Percentiles rank a stretch among this genome's conserved stretches.
phyloP scores from a whole-genome alignment of 1,140 invertebrate genomes.

The Aphis gossypii region DNA sequence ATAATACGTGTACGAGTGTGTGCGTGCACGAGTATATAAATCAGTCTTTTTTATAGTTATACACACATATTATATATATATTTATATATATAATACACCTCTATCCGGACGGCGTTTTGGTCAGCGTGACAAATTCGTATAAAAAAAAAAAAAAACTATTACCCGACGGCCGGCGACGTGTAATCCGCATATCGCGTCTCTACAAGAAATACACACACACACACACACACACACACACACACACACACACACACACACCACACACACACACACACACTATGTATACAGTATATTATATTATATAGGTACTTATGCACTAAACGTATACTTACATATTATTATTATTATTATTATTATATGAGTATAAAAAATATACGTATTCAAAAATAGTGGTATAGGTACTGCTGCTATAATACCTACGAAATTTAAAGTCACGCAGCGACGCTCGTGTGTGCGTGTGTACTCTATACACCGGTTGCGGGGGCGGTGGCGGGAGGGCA shows the following conservation, averaged over 20 bases:
- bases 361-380: neutral
- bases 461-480: too few species aligned
- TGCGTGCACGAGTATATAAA: neutral
- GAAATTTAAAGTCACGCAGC: neutral
- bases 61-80: neutral
- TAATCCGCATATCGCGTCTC: neutral
- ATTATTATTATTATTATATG: neutral
- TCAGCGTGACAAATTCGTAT: neutral
- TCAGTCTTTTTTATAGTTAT: conserved; percentile 1
- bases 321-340: neutral
- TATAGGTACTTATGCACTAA: neutral
- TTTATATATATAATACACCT: too few species aligned
- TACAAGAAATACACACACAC: neutral
- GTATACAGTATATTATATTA: too few species aligned
- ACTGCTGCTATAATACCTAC: neutral
- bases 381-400: neutral
- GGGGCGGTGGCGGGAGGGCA: too few species aligned
- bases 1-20: neutral
- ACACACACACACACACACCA: neutral
- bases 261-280: neutral
- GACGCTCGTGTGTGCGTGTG: neutral
- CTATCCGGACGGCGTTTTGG: neutral
- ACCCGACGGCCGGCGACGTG: neutral
- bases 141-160: neutral
- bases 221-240: neutral